phyloP scores from a whole-genome alignment of 1,140 invertebrate genomes.

The Drosophila lowei region DNA sequence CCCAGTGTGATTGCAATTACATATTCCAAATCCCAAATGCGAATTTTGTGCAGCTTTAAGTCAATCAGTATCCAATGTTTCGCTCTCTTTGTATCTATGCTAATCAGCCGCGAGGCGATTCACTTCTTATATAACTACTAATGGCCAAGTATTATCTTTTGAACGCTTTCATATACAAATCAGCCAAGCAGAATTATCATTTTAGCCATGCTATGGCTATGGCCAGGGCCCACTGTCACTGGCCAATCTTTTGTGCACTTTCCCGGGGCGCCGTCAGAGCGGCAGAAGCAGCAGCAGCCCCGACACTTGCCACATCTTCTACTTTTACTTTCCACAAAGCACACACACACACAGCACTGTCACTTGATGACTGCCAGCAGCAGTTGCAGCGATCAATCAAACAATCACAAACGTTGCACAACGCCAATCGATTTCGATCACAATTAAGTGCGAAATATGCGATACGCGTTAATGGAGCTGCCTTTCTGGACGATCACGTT shows the following conservation, averaged over 20 bases:
- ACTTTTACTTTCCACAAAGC: slow-evolving; percentile 63
- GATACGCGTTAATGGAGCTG: slow-evolving; percentile 41
- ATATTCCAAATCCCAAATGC: slow-evolving; percentile 11
- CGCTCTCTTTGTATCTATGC: slow-evolving; percentile 18
- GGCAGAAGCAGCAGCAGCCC: slow-evolving; percentile 5
- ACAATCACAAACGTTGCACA: slow-evolving; percentile 40
- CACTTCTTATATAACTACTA: slow-evolving; percentile 44
- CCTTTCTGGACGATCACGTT: slow-evolving; percentile 19
- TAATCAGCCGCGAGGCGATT: slow-evolving; percentile 28
- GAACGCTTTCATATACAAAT: slow-evolving; percentile 62
- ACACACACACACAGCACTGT: slow-evolving; percentile 34
- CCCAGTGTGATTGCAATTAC: slow-evolving; percentile 1
- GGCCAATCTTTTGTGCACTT: slow-evolving; percentile 59
- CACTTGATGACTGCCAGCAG: slow-evolving; percentile 49
- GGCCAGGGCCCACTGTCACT: slow-evolving; percentile 1
- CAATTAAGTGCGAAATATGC: slow-evolving; percentile 29
- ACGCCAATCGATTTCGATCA: slow-evolving; percentile 66
- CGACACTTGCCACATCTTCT: slow-evolving; percentile 60
- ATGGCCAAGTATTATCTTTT: slow-evolving; percentile 29
- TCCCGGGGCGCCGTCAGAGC: no score
- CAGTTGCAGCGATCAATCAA: slow-evolving; percentile 60
- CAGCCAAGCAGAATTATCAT: slow-evolving; percentile 23
- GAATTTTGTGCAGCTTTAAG: slow-evolving; percentile 34
- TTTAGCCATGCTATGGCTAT: slow-evolving; percentile 19
- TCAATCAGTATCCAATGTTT: slow-evolving; percentile 18